Evolutionary conservation across 2,797 vertebrate species (phyloP).

Genomic region (Falco biarmicus): DNA sequence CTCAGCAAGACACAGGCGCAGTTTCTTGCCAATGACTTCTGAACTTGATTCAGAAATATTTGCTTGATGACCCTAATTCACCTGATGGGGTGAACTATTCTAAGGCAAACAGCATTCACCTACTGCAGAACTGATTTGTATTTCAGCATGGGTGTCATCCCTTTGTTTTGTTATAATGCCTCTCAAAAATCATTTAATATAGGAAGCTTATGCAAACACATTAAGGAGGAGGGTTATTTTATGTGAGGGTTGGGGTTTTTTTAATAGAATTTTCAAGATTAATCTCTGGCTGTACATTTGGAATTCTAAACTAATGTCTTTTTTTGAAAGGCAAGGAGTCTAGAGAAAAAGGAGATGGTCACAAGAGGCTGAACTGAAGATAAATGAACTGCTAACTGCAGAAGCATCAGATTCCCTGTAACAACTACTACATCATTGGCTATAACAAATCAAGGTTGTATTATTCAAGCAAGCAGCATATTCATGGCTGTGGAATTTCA

Average conservation of each 20-base stretch:
- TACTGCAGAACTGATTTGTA: neutral
- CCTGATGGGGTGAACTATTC: neutral
- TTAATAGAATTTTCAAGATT: neutral
- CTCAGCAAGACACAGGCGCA: neutral
- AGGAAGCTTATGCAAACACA: neutral
- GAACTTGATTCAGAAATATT: neutral
- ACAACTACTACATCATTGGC: neutral
- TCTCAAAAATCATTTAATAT: neutral
- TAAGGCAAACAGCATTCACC: neutral
- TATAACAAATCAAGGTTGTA: neutral
- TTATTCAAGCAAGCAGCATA: neutral
- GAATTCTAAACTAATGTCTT: neutral
- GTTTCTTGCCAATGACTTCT: neutral
- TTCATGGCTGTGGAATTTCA: neutral
- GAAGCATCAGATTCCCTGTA: neutral
- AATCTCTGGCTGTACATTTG: neutral
- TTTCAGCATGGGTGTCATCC: neutral
- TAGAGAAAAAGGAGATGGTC: neutral
- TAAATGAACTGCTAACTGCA: neutral
- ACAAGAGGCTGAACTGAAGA: neutral
- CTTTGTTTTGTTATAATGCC: neutral
- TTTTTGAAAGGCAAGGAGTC: neutral
- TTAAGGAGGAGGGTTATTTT: neutral
- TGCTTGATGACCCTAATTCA: neutral
- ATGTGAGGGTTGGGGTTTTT: neutral